Percentiles rank a stretch among this genome's conserved stretches.
phyloP scores from a whole-genome alignment of 2,888 invertebrate species.

The Pyrrhosoma nymphula region DNA sequence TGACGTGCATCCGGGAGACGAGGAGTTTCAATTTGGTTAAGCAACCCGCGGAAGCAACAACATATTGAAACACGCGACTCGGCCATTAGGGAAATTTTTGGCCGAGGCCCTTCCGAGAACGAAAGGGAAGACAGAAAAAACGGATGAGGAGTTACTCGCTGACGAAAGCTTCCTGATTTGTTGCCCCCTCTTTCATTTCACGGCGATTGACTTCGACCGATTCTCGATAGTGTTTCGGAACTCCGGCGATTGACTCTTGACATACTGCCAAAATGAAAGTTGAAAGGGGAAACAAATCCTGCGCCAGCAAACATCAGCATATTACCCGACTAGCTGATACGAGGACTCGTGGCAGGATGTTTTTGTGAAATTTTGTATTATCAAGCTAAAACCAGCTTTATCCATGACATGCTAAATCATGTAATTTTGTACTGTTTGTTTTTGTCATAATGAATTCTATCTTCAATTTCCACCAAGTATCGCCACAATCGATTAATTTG shows the following conservation, averaged over 20 bases:
- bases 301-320: too few relatives aligned
- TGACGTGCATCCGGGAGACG: background rate
- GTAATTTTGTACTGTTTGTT: too few relatives aligned
- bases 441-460: too few relatives aligned
- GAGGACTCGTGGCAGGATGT: too few relatives aligned
- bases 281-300: too few relatives aligned
- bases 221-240: background rate
- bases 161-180: background rate
- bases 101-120: background rate
- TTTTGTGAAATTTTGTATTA: too few relatives aligned
- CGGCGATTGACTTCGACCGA: background rate
- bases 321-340: too few relatives aligned
- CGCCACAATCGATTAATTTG: too few relatives aligned
- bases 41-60: background rate
- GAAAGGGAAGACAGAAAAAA: background rate
- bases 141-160: background rate
- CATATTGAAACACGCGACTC: conserved; percentile 6
- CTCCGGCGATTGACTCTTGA: background rate
- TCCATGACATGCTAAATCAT: too few relatives aligned
- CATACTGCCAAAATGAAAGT: too few relatives aligned
- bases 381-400: too few relatives aligned
- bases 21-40: background rate
- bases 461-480: too few relatives aligned
- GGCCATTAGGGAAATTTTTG: conserved; percentile 4
- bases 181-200: background rate